Evolutionary conservation across 2,113 vertebrate species (phyloP).

Genomic region (Scolopax mira): DNA sequence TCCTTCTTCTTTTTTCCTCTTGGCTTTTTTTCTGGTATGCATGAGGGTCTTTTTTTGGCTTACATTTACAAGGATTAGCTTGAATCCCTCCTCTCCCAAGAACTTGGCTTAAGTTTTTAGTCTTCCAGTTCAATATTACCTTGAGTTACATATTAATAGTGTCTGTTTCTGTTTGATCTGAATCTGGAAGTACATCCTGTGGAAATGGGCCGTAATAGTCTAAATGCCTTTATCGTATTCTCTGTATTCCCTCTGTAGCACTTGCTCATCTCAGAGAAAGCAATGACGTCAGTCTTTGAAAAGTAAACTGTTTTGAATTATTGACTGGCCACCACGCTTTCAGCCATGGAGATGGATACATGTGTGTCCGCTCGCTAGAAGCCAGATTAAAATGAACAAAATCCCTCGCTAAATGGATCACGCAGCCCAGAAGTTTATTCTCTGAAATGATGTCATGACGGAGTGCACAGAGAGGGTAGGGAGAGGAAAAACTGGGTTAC

Average conservation of each 20-base stretch:
- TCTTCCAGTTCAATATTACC: neutral
- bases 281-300: conserved; percentile 11
- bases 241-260: neutral
- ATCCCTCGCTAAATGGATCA: conserved; percentile 54
- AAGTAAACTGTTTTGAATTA: conserved; percentile 39
- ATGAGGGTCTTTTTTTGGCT: neutral
- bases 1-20: neutral
- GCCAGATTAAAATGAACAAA: conserved; percentile 39
- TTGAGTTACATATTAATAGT: neutral
- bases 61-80: neutral
- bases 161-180: neutral
- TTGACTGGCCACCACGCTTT: neutral
- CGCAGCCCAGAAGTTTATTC: conserved; percentile 33
- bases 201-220: neutral
- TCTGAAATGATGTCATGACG: conserved; percentile 27
- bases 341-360: neutral
- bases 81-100: neutral
- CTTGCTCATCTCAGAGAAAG: neutral
- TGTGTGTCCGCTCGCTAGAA: conserved; percentile 28
- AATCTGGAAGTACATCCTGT: neutral
- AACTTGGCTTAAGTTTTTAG: neutral
- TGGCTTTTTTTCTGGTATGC: neutral
- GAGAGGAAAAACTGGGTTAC: neutral
- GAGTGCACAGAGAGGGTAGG: neutral
- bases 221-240: neutral